A percentile compares a stretch with the other conserved stretches of the same genome.
phyloP scores from a whole-genome alignment of 2,888 invertebrate genomes.

The Anorthoa munda region DNA sequence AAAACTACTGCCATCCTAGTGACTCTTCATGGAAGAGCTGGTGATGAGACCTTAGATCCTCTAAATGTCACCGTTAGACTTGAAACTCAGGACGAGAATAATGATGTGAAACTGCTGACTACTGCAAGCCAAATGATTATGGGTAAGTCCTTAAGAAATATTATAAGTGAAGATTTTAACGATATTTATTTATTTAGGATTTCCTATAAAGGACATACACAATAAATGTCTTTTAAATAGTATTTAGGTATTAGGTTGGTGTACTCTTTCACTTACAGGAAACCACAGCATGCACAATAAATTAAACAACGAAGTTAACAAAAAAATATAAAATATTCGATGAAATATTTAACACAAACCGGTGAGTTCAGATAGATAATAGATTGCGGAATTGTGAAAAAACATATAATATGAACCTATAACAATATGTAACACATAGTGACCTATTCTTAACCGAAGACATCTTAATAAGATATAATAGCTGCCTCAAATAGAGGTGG shows the following conservation, averaged over 20 bases:
- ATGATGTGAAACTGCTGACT: slow-evolving; percentile 85
- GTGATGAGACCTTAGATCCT: slow-evolving; percentile 83
- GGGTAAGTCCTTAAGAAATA: slow-evolving; percentile 73
- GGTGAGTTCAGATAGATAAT: no score
- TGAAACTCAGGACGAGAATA: slow-evolving; percentile 87
- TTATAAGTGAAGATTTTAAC: background rate
- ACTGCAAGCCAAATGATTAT: slow-evolving; percentile 88
- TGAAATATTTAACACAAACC: no score
- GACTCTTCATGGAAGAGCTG: slow-evolving; percentile 90
- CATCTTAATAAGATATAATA: background rate
- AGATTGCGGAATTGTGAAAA: no score
- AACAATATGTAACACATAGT: background rate
- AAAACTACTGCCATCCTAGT: slow-evolving; percentile 92
- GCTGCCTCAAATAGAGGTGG: background rate
- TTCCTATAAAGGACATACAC: no score
- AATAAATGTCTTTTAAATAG: background rate
- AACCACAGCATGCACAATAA: no score
- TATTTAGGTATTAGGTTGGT: no score
- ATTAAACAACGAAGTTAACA: no score
- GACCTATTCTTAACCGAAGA: background rate
- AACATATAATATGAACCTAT: no score
- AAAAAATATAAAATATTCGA: no score
- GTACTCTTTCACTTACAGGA: no score
- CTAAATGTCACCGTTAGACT: slow-evolving; percentile 92
- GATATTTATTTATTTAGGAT: background rate